Evolutionary conservation across 1,140 invertebrate genomes (phyloP), one percentile per base, ranked within the genome.

Genomic region (Chrysomallon squamiferum): DNA sequence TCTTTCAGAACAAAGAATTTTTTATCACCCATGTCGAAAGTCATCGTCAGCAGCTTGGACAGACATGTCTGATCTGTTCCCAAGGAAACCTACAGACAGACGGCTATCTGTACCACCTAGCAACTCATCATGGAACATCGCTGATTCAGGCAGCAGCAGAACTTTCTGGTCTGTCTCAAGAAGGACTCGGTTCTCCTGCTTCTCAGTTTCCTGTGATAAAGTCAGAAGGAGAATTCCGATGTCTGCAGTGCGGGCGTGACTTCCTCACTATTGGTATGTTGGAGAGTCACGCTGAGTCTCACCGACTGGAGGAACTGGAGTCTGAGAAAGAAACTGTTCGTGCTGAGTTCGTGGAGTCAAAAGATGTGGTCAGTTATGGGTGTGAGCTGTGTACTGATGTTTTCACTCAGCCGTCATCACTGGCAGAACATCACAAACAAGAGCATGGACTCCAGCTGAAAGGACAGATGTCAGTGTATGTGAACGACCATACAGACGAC

Each of bases 341-440:
- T 38, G 35, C 35, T 5, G 35, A 38, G 35, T 7, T 7, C 5
- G n/a, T 27, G 22, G 13, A 29, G 9, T 27, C 22, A 4, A 15
- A 25, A 54, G 50, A 30, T 13, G 25, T 54, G 50, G 25, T 11
- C n/a, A 54, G 5, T 22, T 54, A 54, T 27, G 58, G 30, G 2
- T 69, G 67, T 61, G 62, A 69, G n/a, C 54, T 65, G 20, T 69
- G 67, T 61, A 58, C 61, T 11, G 67, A 65, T 3, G 50, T 54
- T 20, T 54, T 54, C 50, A 15, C n/a, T 30, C 13, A 54, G n/a
- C 50, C 50, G 3, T 18, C 18, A 18, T 30, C 29, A 25, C 29
- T 54, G 29, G 50, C 50, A 20, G 29, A 54, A 20, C 50, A 54
- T 27, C 50, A 54, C n/a, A 3, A 22, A 30, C 22, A 30, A 22